Evolutionary conservation across 2,888 invertebrate genomes (phyloP), one percentile per base, ranked within the genome.

Genomic region (Quadriops clusia): DNA sequence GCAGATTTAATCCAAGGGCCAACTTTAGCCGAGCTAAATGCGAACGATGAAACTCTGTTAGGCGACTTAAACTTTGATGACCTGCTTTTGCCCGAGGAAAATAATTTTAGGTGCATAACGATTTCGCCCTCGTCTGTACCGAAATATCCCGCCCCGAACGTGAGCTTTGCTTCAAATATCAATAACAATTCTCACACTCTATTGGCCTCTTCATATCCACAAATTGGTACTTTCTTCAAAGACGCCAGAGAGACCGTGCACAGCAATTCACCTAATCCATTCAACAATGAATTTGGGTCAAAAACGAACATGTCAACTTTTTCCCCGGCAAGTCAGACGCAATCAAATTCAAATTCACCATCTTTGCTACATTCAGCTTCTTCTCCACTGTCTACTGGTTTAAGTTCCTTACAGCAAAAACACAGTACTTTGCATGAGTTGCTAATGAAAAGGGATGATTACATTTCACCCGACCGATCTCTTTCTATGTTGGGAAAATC

Each of bases 31-130:
- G 87, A 89, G 54, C 60, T 90, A 29, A 85, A 85, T 61, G 80
- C 82, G 10, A 85, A 85, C 47, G 85, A 85, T 41, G 86, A 87
- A 43, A 79, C 77, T 17, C 67, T 87, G 23, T 56, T 84, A 32
- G 84, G 82, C 51, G 86, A 86, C 59, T 69, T 89, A 41, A 87
- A 82, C 59, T 84, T 89, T 57, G 87, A 87, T 54, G 87, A 87
- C 56, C 62, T 89, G 25, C 60, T 82, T 10, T 56, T 83, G 43
- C 81, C 83, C 2, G 78, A 78, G 46, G 82, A 81, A 48, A 68
- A 62, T 53, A 67, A 65, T 13, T 72, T 68, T 28, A 45, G n/a
- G n/a, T n/a, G n/a, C n/a, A n/a, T n/a, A n/a, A n/a, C n/a, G n/a
- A n/a, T n/a, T n/a, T n/a, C n/a, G 16, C 41, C 42, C 10, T 41